Evolutionary conservation across 2,888 invertebrate species (phyloP), one percentile per base, ranked within the genome.

Genomic region (Yponomeuta malinellus): DNA sequence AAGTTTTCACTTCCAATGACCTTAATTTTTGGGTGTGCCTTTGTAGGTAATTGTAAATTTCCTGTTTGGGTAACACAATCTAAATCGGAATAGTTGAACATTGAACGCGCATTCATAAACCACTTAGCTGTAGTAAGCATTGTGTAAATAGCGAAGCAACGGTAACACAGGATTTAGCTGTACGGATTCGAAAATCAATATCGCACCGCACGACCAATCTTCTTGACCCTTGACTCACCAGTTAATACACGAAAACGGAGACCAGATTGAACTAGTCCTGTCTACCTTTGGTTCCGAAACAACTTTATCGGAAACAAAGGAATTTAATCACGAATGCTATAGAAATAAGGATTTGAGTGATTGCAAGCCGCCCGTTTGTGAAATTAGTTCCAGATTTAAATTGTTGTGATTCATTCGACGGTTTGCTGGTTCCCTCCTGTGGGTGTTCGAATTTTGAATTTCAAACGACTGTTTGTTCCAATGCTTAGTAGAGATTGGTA

Each of bases 161-260:
- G 78, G 82, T 82, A 87, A 89, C 88, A 86, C 81, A 85, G 88
- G 88, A 87, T 90, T 90, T 87, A 74, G 74, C 74, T 31, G 74
- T 81, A 80, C 68, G 90, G 90, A 85, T 91, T 91, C 91, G 80
- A 86, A 90, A 91, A 91, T 91, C 91, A 85, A 90, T 90, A 59
- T 80, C 77, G 79, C 84, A 85, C 86, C 52, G 5, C 84, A 83
- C 81, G 77, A 52, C 80, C 78, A 78, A 69, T 75, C 72, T 73
- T 74, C 71, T 73, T 76, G 78, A 79, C 78, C 81, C 76, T 75
- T 75, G 5, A 6, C 33, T 31, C 64, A 5, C 10, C 29, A 9
- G 1, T 31, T 10, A 64, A 29, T 29, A 2, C 5, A 10, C 29
- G 12, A 23, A 64, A 23, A 29, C 3, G n/a, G 64, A 31, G 64